Base-by-base conservation (phyloP, 2,888 invertebrate genomes). In the Phlogophora meticulosa region DNA sequence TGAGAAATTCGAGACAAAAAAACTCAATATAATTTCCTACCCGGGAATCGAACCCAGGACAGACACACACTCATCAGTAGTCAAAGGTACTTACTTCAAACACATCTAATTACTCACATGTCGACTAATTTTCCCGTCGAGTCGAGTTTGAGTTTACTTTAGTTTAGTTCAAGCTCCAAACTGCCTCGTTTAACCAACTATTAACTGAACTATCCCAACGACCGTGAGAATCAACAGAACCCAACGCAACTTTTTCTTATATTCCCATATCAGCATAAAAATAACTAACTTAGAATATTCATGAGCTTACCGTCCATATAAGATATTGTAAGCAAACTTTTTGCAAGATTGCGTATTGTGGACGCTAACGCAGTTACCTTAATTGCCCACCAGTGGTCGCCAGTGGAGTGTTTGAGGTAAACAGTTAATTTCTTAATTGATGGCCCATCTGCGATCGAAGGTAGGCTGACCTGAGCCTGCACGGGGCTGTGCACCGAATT, bases 391-490 rank as follows among this genome's bases (percentile, higher is more conserved):
- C 2, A 28, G 2, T 28, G 48, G 34, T 32, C 13, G 48, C 34
- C 48, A 42, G 15, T 59, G 2, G 43, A 78, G 60, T 73, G 61
- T 69, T 68, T 43, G 56, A 24, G 59, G 48, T 52, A 53, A 38
- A 52, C 38, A 56, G 53, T 56, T 74, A 78, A 59, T 77, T 68
- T 78, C 79, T 60, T 74, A 74, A 74, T 78, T 75, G 59, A 65
- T 61, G 62, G 58, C 55, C 61, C 49, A 71, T 71, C 57, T 63
- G 57, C 43, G 57, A 22, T 36, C 53, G 46, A 52, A 48, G 72
- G 32, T 70, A 56, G 53, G 32, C 40, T 22, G 9, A 20, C n/a
- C 40, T 34, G 15, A n/a, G 34, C 38, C 13, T 48, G 24, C 17
- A 61, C 75, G 62, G 56, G 46, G 46, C 56, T 60, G 38, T 61